Evolutionary conservation across 2,113 vertebrate species (phyloP), one percentile per base, ranked within the genome.

Genomic region (Heloderma charlesbogerti): DNA sequence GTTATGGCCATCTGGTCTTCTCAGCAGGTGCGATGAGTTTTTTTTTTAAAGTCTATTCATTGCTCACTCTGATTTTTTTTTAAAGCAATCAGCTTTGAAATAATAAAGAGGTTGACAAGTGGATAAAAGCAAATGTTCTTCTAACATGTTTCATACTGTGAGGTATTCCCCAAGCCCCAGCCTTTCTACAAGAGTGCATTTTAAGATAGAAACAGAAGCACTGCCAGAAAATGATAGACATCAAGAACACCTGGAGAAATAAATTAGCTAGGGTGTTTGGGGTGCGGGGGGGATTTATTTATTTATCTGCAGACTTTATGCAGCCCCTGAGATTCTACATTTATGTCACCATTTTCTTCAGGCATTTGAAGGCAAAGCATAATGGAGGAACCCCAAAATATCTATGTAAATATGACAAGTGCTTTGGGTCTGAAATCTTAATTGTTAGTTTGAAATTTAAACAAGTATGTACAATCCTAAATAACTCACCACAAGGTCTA

Each of bases 11-110:
- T 67, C 83, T 93, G 31, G 25, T 8, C 71, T 40, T 48, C 57
- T 84, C 57, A 12, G 43, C 79, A 93, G 77, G 51, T 0, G 2
- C n/a, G 86, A 83, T 87, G 92, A n/a, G 6, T 25, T 48, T 88
- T 94, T 67, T 45, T 29, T 25, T 34, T 79, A 78, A 95, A 93
- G 92, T 92, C 43, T 90, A 37, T 78, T 87, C 85, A 60, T 87
- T 93, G 1, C 90, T 94, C 93, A 16, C 6, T 69, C 81, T 92
- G 82, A 10, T 81, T 83, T 25, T 72, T n/a, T 77, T 77, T 75
- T 60, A 48, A 6, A 29, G n/a, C 66, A 37, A 1, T 87, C 2
- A 69, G 12, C 37, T 89, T 87, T 75, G 74, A 78, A 88, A 84
- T 88, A 93, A 72, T 87, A 57, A 90, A 92, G 60, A 91, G 8